phyloP scores from a whole-genome alignment of 2,888 invertebrate species.

The Apodemia hepburni region DNA sequence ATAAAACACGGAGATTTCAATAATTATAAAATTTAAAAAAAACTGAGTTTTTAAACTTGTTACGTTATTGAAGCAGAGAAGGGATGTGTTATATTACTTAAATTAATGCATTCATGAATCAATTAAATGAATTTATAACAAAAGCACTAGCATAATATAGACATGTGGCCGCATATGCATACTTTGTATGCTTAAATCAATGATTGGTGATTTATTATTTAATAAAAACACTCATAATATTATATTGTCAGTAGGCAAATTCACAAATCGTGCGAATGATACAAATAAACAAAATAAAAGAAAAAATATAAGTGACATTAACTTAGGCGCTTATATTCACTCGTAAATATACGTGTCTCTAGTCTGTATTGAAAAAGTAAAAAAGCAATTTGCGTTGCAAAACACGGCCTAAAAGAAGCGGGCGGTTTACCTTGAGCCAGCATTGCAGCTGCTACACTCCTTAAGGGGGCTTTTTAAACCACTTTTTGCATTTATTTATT shows the following conservation, averaged over 20 bases:
- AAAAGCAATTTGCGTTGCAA: slow-evolving; percentile 55
- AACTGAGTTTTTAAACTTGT: too few relatives aligned
- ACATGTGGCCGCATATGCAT: too few relatives aligned
- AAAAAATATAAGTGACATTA: not conserved
- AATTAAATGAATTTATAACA: too few relatives aligned
- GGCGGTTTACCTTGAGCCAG: slow-evolving; percentile 67
- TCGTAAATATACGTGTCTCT: slow-evolving; percentile 31
- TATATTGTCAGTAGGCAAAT: not conserved
- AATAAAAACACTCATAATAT: too few relatives aligned
- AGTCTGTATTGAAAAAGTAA: slow-evolving; percentile 33
- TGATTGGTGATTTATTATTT: too few relatives aligned
- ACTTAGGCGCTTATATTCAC: slow-evolving; percentile 18
- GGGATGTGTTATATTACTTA: too few relatives aligned
- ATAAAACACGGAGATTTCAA: too few relatives aligned
- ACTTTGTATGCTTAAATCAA: too few relatives aligned
- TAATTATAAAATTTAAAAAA: too few relatives aligned
- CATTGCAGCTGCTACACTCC: slow-evolving; percentile 56
- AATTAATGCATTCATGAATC: too few relatives aligned
- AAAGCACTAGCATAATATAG: too few relatives aligned
- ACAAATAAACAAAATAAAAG: not conserved
- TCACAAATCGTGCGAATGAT: not conserved
- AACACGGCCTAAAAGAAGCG: slow-evolving; percentile 47
- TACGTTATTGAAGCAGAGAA: too few relatives aligned
- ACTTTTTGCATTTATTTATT: slow-evolving; percentile 58
- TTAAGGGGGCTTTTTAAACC: slow-evolving; percentile 62